Base-by-base conservation (phyloP, 2,888 invertebrate species). In the Leptinotarsa rubiginosa region DNA sequence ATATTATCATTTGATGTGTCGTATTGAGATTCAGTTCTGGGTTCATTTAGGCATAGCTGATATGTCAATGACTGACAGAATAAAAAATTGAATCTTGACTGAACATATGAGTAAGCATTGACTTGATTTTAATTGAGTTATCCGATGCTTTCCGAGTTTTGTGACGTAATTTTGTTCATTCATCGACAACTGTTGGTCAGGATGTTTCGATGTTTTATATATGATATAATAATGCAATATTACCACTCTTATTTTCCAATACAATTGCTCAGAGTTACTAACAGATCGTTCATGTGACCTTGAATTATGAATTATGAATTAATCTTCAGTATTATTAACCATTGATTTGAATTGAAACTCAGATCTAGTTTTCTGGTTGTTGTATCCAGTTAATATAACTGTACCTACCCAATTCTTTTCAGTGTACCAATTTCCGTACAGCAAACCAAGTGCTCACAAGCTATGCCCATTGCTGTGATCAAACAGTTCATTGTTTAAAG, bases 21-120 rank as follows among this genome's bases (percentile, higher is more conserved):
- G 31, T n/a, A 62, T 62, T 31, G 62, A 62, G 41, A 41, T 31
- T 41, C 62, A n/a, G n/a, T 62, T 62, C 25, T 41, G 41, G 0
- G 41, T 41, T 31, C n/a, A 31, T 62, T 62, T 62, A 41, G 20
- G 31, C 62, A 31, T 31, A 16, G n/a, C 41, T 22, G 16, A 47
- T 71, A 20, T 71, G 70, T 71, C 70, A 71, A 20, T 71, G 70
- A 71, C 70, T 71, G 70, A 71, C 65, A 52, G 41, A 52, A 22
- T 22, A 22, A 15, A 65, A 70, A 64, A n/a, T 54, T 47, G 47
- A 52, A 65, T 62, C n/a, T 18, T 12, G 31, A 31, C 31, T n/a
- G 31, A 31, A 31, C 41, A n/a, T 20, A 20, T 62, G n/a, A 62
- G n/a, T 3, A 12, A 62, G 62, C 4, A 59, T 20, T 15, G 22